A percentile compares a stretch with the other conserved stretches of the same genome.
These are phyloP conservation scores for Stegodyphus dumicola DNA, from an alignment of 1,140 invertebrate genomes.

Conservation along the genomic window DNA sequence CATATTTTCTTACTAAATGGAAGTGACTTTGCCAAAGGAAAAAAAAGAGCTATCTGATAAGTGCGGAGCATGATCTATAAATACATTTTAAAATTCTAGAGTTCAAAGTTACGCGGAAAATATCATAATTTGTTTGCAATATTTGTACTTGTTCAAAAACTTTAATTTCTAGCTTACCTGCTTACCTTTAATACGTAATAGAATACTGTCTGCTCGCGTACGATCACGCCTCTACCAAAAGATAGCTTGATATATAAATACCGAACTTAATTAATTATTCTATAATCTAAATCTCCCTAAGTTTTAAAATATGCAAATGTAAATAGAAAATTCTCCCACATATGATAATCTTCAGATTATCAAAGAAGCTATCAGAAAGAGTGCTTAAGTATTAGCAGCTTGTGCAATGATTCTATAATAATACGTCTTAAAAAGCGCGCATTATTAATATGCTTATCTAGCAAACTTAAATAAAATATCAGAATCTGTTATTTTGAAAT, in stretches of 20 bases:
- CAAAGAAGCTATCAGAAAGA: conserved; percentile 27
- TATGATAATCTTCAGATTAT: background rate
- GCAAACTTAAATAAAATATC: background rate
- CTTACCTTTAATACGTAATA: background rate
- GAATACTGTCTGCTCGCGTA: conserved; percentile 23
- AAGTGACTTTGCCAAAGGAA: conserved; percentile 11
- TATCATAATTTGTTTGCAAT: conserved; percentile 36
- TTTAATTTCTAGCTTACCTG: conserved; percentile 5
- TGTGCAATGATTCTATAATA: conserved; percentile 44
- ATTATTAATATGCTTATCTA: background rate
- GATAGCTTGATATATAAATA: conserved; percentile 37
- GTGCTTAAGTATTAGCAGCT: conserved; percentile 37
- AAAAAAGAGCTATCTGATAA: conserved; percentile 9
- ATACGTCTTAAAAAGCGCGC: background rate
- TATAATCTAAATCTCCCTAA: conserved; percentile 44
- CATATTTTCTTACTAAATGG: conserved; percentile 9
- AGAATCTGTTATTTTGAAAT: background rate
- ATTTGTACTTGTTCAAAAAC: conserved; percentile 45
- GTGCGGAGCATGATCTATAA: conserved; percentile 27
- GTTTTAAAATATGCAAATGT: conserved; percentile 37
- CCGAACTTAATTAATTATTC: conserved; percentile 37
- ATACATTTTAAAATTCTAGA: conserved; percentile 36
- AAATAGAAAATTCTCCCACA: conserved; percentile 18
- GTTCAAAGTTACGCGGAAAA: conserved; percentile 53
- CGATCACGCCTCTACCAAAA: conserved; percentile 2